phyloP scores from a whole-genome alignment of 2,797 vertebrate species.

The Phalanger gymnotis region DNA sequence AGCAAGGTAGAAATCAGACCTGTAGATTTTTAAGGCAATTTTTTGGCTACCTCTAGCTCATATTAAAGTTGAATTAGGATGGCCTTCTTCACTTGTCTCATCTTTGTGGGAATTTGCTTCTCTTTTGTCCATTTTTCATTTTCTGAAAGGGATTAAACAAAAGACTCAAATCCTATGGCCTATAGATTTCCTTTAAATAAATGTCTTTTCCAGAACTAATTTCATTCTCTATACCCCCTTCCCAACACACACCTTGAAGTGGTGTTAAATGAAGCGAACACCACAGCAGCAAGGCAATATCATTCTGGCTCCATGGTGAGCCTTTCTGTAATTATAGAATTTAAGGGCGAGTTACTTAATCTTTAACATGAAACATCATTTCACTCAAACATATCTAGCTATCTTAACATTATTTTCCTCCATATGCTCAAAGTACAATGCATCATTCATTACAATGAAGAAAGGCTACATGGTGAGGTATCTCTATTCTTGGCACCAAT shows the following conservation, averaged over 20 bases:
- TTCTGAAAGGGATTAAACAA: not conserved
- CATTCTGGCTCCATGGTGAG: not conserved
- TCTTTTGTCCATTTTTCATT: not conserved
- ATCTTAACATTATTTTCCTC: not conserved
- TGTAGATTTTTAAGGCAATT: constrained; percentile 5
- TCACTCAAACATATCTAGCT: not conserved
- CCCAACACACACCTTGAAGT: not conserved
- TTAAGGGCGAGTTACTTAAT: not conserved
- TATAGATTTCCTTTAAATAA: not conserved
- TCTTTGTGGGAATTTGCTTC: not conserved
- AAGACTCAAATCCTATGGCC: not conserved
- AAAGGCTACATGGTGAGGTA: not conserved
- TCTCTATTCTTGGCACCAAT: not conserved
- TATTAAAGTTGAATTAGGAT: not conserved
- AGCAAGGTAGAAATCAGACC: not conserved
- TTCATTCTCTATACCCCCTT: not conserved
- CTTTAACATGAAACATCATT: not conserved
- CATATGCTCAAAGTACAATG: not conserved
- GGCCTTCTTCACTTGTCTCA: not conserved
- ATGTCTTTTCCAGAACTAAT: not conserved
- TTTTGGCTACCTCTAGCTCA: not conserved
- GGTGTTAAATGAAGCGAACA: not conserved
- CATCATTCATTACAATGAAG: not conserved
- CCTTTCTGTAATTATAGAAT: not conserved
- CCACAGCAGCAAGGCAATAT: not conserved